Evolutionary conservation across 2,888 invertebrate genomes (phyloP).

Genomic region (Plagiodera versicolora): DNA sequence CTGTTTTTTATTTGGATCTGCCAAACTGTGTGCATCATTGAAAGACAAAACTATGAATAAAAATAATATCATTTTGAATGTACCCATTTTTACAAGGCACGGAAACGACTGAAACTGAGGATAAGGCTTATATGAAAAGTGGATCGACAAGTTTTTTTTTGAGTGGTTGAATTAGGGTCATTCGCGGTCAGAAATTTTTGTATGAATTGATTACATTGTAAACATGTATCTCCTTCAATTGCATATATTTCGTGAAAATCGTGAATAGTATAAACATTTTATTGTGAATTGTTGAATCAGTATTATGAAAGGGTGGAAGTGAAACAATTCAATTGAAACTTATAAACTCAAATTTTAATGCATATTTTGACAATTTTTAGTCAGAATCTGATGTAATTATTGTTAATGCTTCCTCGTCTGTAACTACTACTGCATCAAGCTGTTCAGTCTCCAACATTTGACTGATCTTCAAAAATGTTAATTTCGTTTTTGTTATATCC

Average conservation of each 20-base stretch:
- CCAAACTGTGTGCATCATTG: neutral
- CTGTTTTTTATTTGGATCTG: neutral
- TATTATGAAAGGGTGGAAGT: too few relatives aligned
- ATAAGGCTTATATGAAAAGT: neutral
- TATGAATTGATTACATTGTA: too few relatives aligned
- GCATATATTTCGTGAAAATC: too few relatives aligned
- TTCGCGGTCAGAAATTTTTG: neutral
- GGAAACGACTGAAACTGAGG: too few relatives aligned
- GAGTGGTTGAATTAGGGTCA: neutral
- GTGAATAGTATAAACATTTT: too few relatives aligned
- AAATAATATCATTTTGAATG: neutral
- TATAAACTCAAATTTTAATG: neutral
- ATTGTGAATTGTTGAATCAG: too few relatives aligned
- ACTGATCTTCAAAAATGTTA: slow-evolving; percentile 2
- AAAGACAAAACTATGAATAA: neutral
- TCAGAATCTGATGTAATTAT: too few relatives aligned
- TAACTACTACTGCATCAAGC: too few relatives aligned
- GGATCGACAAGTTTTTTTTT: neutral
- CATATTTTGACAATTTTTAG: neutral
- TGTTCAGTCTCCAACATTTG: neutral
- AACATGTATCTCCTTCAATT: too few relatives aligned
- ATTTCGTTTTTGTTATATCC: slow-evolving; percentile 1
- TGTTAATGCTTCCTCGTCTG: too few relatives aligned
- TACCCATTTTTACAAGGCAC: neutral
- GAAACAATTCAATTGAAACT: too few relatives aligned